These are phyloP conservation scores for Pediacus dermestoides DNA, from an alignment of 2,888 invertebrate species.

Conservation along the genomic window DNA sequence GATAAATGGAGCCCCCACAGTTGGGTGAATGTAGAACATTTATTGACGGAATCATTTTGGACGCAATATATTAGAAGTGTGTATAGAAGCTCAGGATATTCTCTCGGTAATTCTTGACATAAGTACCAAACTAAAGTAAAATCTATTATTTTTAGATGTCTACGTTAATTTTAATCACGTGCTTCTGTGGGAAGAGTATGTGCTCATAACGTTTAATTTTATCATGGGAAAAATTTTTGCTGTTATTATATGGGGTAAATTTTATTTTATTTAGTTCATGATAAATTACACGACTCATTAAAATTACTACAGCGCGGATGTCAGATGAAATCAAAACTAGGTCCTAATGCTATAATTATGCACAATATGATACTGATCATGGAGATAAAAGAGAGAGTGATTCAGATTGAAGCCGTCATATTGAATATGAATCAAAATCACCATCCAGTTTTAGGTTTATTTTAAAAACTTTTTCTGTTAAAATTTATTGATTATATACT, in stretches of 20 bases:
- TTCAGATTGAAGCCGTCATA: no score
- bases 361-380: no score
- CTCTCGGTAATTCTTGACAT: background rate
- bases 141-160: background rate
- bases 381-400: no score
- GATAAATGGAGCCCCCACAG: background rate
- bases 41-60: background rate
- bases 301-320: no score
- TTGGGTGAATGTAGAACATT: background rate
- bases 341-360: no score
- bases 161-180: background rate
- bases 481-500: no score
- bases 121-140: background rate
- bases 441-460: no score
- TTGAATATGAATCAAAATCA: no score
- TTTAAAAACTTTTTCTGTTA: no score
- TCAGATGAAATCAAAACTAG: no score
- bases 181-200: background rate
- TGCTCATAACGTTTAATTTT: background rate
- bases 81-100: background rate
- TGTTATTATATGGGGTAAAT: background rate
- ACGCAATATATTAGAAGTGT: slow-evolving; percentile 1
- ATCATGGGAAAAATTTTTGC: background rate
- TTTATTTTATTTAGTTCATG: no score
- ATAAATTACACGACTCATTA: no score